Percentiles rank a stretch among this genome's conserved stretches.
Evolutionary conservation across 1,140 invertebrate genomes (phyloP).

Genomic region (Pseudachorutes palmiensis): DNA sequence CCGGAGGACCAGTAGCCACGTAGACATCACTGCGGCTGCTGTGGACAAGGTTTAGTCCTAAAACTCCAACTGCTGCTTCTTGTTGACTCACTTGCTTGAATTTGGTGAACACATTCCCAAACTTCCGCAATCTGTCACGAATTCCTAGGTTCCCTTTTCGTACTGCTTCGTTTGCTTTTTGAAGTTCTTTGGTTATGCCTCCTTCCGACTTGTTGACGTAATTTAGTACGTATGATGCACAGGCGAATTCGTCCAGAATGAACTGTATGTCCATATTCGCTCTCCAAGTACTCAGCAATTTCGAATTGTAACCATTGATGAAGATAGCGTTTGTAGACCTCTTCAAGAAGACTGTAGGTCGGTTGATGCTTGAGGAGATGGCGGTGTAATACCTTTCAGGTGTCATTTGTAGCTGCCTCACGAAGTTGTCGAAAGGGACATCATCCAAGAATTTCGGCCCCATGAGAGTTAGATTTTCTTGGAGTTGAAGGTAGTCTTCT

Average conservation of each 20-base stretch:
- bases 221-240: background rate
- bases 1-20: constrained; percentile 10
- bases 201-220: background rate
- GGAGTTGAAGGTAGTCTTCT: background rate
- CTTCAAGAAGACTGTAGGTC: background rate
- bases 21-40: background rate
- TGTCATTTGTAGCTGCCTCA: background rate
- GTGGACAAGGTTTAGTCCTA: background rate
- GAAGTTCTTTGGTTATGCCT: background rate
- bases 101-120: constrained; percentile 7
- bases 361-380: background rate
- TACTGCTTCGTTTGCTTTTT: background rate
- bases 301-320: background rate
- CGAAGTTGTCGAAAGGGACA: background rate
- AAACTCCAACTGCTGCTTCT: constrained; percentile 16
- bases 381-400: background rate
- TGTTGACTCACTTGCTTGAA: constrained; percentile 12
- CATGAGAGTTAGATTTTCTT: background rate
- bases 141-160: constrained; percentile 1
- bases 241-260: background rate
- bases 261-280: constrained; percentile 5
- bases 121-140: background rate
- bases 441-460: background rate
- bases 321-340: background rate
- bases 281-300: background rate